These are phyloP conservation scores for Cotesia vestalis DNA, from an alignment of 1,140 invertebrate genomes.

Conservation along the genomic window DNA sequence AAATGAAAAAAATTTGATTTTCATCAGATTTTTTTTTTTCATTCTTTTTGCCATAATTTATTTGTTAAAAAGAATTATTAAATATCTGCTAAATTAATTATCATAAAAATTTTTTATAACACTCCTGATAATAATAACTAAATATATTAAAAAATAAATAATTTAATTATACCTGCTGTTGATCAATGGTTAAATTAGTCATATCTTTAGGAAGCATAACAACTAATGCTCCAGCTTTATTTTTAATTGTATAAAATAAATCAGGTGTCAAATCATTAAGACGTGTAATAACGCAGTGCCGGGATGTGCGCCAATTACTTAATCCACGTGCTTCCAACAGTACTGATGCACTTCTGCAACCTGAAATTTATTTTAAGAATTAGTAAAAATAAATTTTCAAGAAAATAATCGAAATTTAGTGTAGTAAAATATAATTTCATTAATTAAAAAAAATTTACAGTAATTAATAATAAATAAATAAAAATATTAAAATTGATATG, in stretches of 20 bases:
- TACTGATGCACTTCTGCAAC: slow-evolving; percentile 81
- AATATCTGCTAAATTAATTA: no score
- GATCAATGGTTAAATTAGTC: slow-evolving; percentile 71
- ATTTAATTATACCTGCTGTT: slow-evolving; percentile 72
- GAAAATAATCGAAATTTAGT: no score
- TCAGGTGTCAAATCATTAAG: slow-evolving; percentile 81
- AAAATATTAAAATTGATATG: no score
- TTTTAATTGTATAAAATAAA: slow-evolving; percentile 78
- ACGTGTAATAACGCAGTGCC: slow-evolving; percentile 87
- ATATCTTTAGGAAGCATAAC: slow-evolving; percentile 83
- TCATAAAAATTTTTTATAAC: no score
- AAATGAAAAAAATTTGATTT: no score
- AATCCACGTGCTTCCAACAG: slow-evolving; percentile 90
- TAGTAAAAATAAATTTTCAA: slow-evolving; percentile 3
- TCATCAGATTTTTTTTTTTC: no score
- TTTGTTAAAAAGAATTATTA: no score
- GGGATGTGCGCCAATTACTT: slow-evolving; percentile 83
- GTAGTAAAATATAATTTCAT: no score
- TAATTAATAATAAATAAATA: no score
- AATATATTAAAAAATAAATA: slow-evolving; percentile 34
- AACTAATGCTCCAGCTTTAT: slow-evolving; percentile 85
- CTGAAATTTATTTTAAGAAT: slow-evolving; percentile 62
- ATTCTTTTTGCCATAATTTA: no score
- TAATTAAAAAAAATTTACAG: no score
- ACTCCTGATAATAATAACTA: slow-evolving; percentile 32